A percentile compares a stretch with the other conserved stretches of the same genome.
Evolutionary conservation across 2,113 vertebrate genomes (phyloP).

Genomic region (Thermophis baileyi): DNA sequence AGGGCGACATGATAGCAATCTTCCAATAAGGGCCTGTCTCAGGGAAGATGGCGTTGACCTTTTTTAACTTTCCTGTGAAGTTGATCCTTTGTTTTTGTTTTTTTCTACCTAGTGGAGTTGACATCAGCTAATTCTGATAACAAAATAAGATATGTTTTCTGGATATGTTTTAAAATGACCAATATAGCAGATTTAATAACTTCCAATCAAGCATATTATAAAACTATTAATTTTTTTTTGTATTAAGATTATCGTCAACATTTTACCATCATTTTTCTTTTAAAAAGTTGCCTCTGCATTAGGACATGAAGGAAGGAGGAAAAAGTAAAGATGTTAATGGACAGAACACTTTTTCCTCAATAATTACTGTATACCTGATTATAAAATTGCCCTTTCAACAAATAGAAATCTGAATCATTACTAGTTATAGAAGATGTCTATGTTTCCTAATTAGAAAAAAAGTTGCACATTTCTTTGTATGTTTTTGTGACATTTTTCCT

Average conservation of each 20-base stretch:
- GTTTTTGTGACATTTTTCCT: slow-evolving; percentile 9
- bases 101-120: not conserved
- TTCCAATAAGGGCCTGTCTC: not conserved
- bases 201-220: not conserved
- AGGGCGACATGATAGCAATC: not conserved
- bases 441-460: slow-evolving; percentile 20
- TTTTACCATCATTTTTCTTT: not conserved
- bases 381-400: slow-evolving; percentile 14
- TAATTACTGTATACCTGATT: slow-evolving; percentile 21
- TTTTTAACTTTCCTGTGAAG: not conserved
- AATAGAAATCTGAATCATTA: slow-evolving; percentile 11
- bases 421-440: not conserved
- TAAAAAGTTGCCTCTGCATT: not conserved
- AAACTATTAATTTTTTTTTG: not conserved
- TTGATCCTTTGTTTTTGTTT: not conserved
- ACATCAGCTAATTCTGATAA: not conserved
- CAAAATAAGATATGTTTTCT: not conserved
- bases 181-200: not conserved
- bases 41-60: too few species aligned
- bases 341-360: not conserved
- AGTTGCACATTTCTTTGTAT: slow-evolving; percentile 15
- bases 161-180: not conserved
- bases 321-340: not conserved
- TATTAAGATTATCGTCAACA: not conserved
- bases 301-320: not conserved